Evolutionary conservation across 1,140 invertebrate species (phyloP).

Genomic region (Neuroterus valhalla): DNA sequence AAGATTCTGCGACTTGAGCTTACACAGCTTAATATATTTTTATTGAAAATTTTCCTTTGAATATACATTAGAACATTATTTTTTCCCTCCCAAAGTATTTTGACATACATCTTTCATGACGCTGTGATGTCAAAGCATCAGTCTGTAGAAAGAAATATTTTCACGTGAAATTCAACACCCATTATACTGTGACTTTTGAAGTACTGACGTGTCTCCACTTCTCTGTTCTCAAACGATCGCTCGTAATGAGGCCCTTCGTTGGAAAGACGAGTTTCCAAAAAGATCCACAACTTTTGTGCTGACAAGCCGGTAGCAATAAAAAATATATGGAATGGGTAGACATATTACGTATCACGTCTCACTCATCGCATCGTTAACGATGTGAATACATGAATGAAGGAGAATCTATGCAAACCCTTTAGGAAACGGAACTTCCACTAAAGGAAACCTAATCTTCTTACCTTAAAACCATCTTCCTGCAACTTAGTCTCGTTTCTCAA

Average conservation of each 20-base stretch:
- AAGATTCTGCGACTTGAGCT: too few relatives aligned
- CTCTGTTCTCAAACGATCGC: neutral
- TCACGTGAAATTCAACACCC: neutral
- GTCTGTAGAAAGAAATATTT: neutral
- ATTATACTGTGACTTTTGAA: neutral
- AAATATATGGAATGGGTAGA: neutral
- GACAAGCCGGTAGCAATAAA: neutral
- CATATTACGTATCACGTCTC: neutral
- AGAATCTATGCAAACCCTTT: neutral
- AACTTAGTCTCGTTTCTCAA: neutral
- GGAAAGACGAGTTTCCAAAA: neutral
- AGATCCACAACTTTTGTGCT: neutral
- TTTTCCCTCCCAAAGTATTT: too few relatives aligned
- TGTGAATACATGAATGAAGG: neutral
- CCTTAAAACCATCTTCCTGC: too few relatives aligned
- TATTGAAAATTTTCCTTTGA: too few relatives aligned
- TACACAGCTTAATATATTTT: too few relatives aligned
- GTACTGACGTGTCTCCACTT: neutral
- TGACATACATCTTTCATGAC: too few relatives aligned
- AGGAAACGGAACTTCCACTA: neutral
- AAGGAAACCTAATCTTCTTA: neutral
- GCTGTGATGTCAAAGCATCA: too few relatives aligned
- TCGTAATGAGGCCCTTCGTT: neutral
- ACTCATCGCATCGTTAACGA: neutral
- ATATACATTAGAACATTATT: too few relatives aligned